phyloP scores from a whole-genome alignment of 2,888 invertebrate species.

The Diarsia dahlii region DNA sequence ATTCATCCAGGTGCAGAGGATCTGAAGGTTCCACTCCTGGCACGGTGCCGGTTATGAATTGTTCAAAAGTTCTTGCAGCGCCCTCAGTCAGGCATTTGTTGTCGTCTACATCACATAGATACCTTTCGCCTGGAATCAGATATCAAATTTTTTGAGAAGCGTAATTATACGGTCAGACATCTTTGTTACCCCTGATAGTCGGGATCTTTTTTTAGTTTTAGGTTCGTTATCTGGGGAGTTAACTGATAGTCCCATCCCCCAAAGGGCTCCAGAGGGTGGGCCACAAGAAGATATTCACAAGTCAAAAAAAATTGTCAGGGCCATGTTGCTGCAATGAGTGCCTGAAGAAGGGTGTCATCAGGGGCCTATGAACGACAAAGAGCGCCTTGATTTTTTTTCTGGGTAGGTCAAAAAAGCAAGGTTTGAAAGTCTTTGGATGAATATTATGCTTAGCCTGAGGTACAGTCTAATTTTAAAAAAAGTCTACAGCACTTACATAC shows the following conservation, averaged over 20 bases:
- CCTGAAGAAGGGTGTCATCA: no score
- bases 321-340: background rate
- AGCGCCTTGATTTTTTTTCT: background rate
- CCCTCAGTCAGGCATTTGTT: constrained; percentile 15
- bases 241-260: background rate
- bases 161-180: background rate
- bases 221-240: background rate
- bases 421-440: background rate
- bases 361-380: background rate
- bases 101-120: constrained; percentile 20
- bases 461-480: background rate
- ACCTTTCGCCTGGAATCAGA: constrained; percentile 17
- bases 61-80: background rate
- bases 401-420: background rate
- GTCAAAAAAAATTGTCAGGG: background rate
- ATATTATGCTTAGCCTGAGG: background rate
- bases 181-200: background rate
- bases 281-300: background rate
- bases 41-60: constrained; percentile 9
- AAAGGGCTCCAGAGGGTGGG: background rate
- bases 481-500: constrained; percentile 6
- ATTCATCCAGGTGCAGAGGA: constrained; percentile 4
- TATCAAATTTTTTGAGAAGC: background rate
- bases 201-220: background rate
- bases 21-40: constrained; percentile 31